Conservation (phyloP, 2,888 invertebrate species). For the Amphipoea oculea region DNA sequence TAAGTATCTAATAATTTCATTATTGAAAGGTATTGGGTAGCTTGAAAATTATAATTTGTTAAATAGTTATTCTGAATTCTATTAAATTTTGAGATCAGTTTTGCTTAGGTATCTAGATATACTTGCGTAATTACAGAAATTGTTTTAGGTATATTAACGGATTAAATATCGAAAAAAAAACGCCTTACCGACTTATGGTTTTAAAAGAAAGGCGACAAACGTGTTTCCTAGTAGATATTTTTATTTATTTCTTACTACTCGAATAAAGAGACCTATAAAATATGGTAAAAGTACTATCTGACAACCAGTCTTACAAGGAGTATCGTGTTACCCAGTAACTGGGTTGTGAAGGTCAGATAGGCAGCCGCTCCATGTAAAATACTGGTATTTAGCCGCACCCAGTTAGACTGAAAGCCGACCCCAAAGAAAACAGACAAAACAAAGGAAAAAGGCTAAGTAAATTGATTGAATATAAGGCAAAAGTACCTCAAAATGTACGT, state of each 20-base stretch:
- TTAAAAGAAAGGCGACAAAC: not conserved
- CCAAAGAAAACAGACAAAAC: not conserved
- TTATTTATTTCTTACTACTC: not conserved
- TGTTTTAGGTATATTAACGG: not conserved
- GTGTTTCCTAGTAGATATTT: not conserved
- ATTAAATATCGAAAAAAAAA: not conserved
- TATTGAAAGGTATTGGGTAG: slow-evolving; percentile 8
- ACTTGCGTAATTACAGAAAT: not conserved
- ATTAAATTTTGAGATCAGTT: not conserved
- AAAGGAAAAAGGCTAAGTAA: not conserved
- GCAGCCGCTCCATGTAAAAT: not conserved
- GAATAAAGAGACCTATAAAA: not conserved
- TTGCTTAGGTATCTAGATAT: not conserved
- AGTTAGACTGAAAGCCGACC: not conserved
- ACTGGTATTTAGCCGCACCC: not conserved
- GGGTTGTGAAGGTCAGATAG: not conserved
- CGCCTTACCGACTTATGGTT: not conserved
- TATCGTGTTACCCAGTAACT: too few relatives aligned
- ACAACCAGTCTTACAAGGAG: too few relatives aligned
- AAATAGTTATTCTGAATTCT: not conserved
- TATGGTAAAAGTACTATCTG: not conserved
- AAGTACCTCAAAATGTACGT: not conserved
- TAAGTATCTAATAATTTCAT: not conserved
- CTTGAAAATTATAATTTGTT: not conserved
- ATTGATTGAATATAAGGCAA: not conserved